Evolutionary conservation across 1,140 invertebrate species (phyloP).

Genomic region (Pogonognathellus flavescens): DNA sequence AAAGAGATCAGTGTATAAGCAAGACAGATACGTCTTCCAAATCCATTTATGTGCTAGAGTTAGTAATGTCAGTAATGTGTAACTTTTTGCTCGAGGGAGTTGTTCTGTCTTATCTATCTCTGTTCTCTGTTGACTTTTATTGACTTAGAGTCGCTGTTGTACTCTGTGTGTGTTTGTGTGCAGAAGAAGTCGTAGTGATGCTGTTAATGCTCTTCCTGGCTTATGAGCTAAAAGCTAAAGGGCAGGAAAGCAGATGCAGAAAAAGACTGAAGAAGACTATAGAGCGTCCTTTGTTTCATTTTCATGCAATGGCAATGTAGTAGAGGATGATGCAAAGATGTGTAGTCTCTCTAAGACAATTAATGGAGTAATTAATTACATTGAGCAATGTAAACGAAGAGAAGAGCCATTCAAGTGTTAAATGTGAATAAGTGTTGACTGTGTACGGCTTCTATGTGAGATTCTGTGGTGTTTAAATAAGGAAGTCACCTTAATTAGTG

Average conservation of each 20-base stretch:
- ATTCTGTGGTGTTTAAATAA: constrained; percentile 26
- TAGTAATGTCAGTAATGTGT: background rate
- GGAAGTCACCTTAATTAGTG: constrained; percentile 39
- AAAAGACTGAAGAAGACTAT: background rate
- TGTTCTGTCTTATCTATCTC: background rate
- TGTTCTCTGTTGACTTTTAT: constrained; percentile 2
- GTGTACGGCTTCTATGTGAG: background rate
- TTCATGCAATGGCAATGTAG: background rate
- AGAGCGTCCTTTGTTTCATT: background rate
- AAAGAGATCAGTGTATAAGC: background rate
- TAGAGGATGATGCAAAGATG: background rate
- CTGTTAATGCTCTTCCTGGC: too few relatives aligned
- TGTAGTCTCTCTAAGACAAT: background rate
- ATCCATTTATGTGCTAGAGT: background rate
- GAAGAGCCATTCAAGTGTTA: background rate
- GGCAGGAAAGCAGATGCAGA: background rate
- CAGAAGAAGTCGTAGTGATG: too few relatives aligned
- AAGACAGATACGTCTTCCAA: background rate
- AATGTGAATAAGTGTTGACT: background rate
- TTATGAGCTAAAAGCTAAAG: background rate
- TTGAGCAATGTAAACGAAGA: background rate
- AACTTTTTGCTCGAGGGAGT: constrained; percentile 27
- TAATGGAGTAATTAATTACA: constrained; percentile 44
- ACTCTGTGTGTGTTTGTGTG: background rate
- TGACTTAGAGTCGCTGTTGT: background rate